Conservation (phyloP, 2,888 invertebrate genomes). For the Drosophila melanocephala region DNA sequence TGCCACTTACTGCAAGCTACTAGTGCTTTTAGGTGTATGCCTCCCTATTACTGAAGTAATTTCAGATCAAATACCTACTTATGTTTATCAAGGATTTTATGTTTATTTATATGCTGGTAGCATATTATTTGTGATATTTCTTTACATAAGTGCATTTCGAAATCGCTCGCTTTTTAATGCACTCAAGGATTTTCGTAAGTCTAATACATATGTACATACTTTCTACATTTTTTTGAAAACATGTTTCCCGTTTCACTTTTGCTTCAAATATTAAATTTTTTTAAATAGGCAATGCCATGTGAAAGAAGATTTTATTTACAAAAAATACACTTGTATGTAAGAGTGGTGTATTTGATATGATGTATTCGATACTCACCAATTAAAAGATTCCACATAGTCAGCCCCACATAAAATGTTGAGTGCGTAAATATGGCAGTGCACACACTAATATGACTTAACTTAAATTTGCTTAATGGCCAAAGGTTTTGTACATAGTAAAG, state of each 20-base stretch:
- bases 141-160: slow-evolving; percentile 89
- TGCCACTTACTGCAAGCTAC: slow-evolving; percentile 93
- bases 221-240: not conserved
- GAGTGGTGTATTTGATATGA: not conserved
- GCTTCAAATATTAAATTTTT: not conserved
- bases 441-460: not conserved
- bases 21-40: slow-evolving; percentile 93
- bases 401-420: not conserved
- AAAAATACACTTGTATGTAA: not conserved
- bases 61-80: slow-evolving; percentile 90
- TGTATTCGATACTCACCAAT: not conserved
- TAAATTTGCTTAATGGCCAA: not conserved
- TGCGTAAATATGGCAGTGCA: not conserved
- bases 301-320: not conserved
- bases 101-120: slow-evolving; percentile 92
- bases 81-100: slow-evolving; percentile 94
- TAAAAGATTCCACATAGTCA: not conserved
- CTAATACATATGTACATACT: not conserved
- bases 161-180: slow-evolving; percentile 88
- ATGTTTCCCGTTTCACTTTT: not conserved
- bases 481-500: not conserved
- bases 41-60: slow-evolving; percentile 95
- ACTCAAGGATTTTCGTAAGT: slow-evolving; percentile 86
- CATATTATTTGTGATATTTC: slow-evolving; percentile 91
- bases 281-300: not conserved